These are phyloP conservation scores for Dicroscelio sp. DNA, from an alignment of 2,888 invertebrate species.

Conservation along the genomic window DNA sequence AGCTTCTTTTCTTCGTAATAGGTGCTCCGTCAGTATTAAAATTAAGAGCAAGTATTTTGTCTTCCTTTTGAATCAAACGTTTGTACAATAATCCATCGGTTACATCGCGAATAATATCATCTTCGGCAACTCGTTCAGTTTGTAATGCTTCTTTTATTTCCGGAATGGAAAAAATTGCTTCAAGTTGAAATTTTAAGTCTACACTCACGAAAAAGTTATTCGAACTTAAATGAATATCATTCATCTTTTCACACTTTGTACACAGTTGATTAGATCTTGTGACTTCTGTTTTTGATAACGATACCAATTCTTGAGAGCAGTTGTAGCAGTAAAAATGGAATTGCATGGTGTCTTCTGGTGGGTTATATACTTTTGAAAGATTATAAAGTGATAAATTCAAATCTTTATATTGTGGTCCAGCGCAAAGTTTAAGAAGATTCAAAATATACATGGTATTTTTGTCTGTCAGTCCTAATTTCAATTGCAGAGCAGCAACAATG, in stretches of 20 bases:
- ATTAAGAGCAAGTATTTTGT: slow-evolving; percentile 5
- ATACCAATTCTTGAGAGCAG: background rate
- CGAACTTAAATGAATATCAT: background rate
- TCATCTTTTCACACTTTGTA: background rate
- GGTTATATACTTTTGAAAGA: slow-evolving; percentile 22
- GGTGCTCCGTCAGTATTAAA: slow-evolving; percentile 43
- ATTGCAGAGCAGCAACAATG: slow-evolving; percentile 19
- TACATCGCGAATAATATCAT: background rate
- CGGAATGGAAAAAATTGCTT: background rate
- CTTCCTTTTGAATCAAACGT: background rate
- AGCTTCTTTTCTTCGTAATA: no score
- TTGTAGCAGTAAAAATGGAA: slow-evolving; percentile 27
- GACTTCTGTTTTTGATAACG: background rate
- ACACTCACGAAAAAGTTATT: background rate
- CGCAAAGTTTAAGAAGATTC: slow-evolving; percentile 21
- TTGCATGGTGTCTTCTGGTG: background rate
- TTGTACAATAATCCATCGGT: slow-evolving; percentile 3
- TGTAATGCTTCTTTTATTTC: background rate
- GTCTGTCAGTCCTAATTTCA: slow-evolving; percentile 5
- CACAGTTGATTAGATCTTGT: background rate
- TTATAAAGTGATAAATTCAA: slow-evolving; percentile 7
- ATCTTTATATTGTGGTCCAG: slow-evolving; percentile 15
- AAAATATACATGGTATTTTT: slow-evolving; percentile 1
- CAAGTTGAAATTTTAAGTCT: slow-evolving; percentile 19
- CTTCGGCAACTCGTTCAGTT: background rate